Evolutionary conservation across 1,140 invertebrate genomes (phyloP).

Genomic region (Bombus ignitus): DNA sequence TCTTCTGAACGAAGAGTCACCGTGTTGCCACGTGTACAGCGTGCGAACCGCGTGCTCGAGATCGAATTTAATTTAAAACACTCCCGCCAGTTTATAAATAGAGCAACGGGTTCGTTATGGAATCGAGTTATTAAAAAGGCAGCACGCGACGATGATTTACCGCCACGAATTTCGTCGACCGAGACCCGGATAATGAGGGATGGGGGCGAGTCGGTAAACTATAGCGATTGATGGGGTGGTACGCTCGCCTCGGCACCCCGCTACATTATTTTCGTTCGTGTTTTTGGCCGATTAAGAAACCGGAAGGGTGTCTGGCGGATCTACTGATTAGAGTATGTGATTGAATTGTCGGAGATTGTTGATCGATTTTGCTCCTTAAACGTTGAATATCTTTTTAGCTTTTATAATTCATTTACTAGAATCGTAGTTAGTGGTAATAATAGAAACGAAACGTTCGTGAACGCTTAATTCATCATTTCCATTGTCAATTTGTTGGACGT

Average conservation of each 20-base stretch:
- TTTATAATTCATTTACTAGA: too few species aligned
- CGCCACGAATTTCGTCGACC: slow-evolving; percentile 4
- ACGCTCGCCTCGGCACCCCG: too few species aligned
- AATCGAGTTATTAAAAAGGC: slow-evolving; percentile 55
- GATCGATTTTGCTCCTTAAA: not conserved
- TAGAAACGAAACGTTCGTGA: too few species aligned
- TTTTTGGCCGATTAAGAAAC: not conserved
- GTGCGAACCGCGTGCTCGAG: slow-evolving; percentile 15
- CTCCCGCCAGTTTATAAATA: slow-evolving; percentile 62
- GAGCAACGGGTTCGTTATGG: slow-evolving; percentile 34
- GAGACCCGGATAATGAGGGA: not conserved
- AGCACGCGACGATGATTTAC: slow-evolving; percentile 33
- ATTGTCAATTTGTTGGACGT: too few species aligned
- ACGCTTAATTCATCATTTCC: too few species aligned
- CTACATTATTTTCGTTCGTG: not conserved
- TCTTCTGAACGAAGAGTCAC: not conserved
- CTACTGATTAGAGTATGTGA: not conserved
- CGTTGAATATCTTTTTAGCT: too few species aligned
- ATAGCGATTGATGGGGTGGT: not conserved
- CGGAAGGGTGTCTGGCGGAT: not conserved
- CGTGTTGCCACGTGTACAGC: slow-evolving; percentile 55
- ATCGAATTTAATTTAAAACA: slow-evolving; percentile 67
- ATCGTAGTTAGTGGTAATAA: too few species aligned
- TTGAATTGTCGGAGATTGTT: not conserved
- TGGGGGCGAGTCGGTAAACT: not conserved